Evolutionary conservation across 2,797 vertebrate species (phyloP).

Genomic region (Sebastes goodei): DNA sequence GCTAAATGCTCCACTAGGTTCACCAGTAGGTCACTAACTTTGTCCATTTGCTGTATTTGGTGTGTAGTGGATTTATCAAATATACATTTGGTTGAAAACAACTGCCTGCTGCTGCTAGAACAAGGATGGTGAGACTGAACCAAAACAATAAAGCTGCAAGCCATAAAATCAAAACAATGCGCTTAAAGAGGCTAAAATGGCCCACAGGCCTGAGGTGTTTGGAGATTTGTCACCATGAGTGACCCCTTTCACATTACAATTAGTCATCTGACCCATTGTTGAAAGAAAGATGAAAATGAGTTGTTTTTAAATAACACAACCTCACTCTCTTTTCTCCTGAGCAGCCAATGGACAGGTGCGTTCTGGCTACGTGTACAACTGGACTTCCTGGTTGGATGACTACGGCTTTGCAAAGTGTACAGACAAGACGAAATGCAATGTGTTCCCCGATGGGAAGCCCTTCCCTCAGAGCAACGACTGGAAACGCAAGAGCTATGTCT

Average conservation of each 20-base stretch:
- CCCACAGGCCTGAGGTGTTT: neutral
- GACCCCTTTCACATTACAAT: neutral
- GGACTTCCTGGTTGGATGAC: conserved; percentile 88
- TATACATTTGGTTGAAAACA: neutral
- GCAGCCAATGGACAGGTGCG: conserved; percentile 76
- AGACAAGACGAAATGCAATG: conserved; percentile 71
- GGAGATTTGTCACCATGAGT: neutral
- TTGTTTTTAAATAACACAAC: neutral
- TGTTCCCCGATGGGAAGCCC: conserved; percentile 91
- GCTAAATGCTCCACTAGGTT: neutral
- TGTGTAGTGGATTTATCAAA: neutral
- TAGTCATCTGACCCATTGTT: neutral
- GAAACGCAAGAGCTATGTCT: conserved; percentile 88
- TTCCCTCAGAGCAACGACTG: conserved; percentile 87
- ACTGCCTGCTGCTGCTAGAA: neutral
- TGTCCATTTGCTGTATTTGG: neutral
- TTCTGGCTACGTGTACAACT: conserved; percentile 87
- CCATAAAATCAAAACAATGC: neutral
- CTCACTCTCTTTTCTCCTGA: neutral
- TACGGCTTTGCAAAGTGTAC: conserved; percentile 81
- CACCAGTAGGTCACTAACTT: neutral
- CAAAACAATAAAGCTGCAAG: neutral
- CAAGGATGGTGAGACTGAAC: neutral
- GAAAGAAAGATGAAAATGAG: neutral
- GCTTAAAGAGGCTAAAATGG: neutral